Evolutionary conservation across 2,113 vertebrate genomes (phyloP).

Genomic region (Leucoraja erinaceus): DNA sequence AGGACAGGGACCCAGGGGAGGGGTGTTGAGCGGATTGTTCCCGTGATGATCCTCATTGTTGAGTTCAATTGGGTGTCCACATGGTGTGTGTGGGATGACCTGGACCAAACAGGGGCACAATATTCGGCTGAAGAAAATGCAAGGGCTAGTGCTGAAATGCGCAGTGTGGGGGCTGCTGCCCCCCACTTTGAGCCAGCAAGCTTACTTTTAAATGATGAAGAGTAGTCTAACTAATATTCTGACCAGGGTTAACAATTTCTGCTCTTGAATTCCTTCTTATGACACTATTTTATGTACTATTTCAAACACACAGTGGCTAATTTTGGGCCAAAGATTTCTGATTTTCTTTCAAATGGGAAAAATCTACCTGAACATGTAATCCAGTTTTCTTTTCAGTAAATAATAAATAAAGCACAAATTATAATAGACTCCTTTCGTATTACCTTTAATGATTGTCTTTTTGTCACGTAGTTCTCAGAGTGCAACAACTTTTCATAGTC

Average conservation of each 20-base stretch:
- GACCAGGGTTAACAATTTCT: not conserved
- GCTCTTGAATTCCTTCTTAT: not conserved
- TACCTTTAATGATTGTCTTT: conserved; percentile 96
- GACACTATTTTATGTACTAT: not conserved
- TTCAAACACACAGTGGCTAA: not conserved
- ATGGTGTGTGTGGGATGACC: too few relatives aligned
- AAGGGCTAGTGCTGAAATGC: too few relatives aligned
- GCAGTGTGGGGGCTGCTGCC: too few relatives aligned
- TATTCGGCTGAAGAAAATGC: too few relatives aligned
- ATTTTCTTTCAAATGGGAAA: not conserved
- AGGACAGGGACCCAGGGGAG: too few relatives aligned
- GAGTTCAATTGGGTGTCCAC: too few relatives aligned
- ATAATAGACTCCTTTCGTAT: not conserved
- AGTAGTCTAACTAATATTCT: not conserved
- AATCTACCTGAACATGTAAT: not conserved
- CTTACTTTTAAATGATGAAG: not conserved
- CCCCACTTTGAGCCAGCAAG: too few relatives aligned
- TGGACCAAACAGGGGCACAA: too few relatives aligned
- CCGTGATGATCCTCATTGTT: too few relatives aligned
- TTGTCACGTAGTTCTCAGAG: conserved; percentile 96
- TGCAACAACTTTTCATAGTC: conserved; percentile 95
- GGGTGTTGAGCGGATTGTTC: too few relatives aligned
- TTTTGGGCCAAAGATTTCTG: not conserved
- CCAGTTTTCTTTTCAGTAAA: not conserved
- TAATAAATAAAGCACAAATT: not conserved